Evolutionary conservation across 1,140 invertebrate species (phyloP).

Genomic region (Lepidurus apus): DNA sequence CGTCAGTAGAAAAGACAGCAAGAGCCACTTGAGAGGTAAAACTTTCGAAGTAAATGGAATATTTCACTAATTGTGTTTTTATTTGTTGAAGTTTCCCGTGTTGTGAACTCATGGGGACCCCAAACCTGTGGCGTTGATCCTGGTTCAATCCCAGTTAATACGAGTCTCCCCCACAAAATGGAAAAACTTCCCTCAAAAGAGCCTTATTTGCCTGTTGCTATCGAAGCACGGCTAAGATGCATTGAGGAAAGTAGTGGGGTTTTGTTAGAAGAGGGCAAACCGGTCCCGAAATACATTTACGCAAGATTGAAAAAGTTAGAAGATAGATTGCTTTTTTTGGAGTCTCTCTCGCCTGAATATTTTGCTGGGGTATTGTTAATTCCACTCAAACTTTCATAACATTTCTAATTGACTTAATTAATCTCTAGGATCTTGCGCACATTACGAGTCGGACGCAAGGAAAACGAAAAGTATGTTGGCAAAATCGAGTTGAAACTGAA

Average conservation of each 20-base stretch:
- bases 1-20: slow-evolving; percentile 57
- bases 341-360: slow-evolving; percentile 66
- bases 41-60: slow-evolving; percentile 33
- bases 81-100: slow-evolving; percentile 52
- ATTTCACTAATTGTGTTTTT: slow-evolving; percentile 27
- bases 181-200: slow-evolving; percentile 40
- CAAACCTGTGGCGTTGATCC: slow-evolving; percentile 43
- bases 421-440: background rate
- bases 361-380: slow-evolving; percentile 41
- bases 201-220: slow-evolving; percentile 42
- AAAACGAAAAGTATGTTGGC: background rate
- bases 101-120: slow-evolving; percentile 55
- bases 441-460: background rate
- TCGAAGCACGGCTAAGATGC: slow-evolving; percentile 55
- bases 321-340: slow-evolving; percentile 57
- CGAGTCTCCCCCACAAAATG: slow-evolving; percentile 38
- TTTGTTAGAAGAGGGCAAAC: slow-evolving; percentile 44
- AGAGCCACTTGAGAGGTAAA: slow-evolving; percentile 63
- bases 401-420: background rate
- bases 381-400: background rate
- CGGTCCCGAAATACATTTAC: slow-evolving; percentile 54
- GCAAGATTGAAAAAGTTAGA: slow-evolving; percentile 59
- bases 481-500: background rate
- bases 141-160: slow-evolving; percentile 38
- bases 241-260: slow-evolving; percentile 52